phyloP scores from a whole-genome alignment of 2,797 vertebrate species.

The Botia almorhae region DNA sequence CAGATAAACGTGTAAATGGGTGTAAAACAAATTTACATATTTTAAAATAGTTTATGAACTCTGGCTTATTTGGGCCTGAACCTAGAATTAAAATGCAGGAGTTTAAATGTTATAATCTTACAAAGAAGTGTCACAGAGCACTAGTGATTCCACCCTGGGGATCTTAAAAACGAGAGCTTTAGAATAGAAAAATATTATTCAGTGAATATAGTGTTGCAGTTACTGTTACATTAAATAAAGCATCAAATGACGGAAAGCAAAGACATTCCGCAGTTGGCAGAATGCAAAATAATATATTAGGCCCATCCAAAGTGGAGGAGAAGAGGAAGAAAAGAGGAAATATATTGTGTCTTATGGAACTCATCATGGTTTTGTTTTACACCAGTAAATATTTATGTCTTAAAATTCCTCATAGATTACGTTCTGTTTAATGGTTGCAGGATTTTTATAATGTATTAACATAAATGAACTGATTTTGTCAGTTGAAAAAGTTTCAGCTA shows the following conservation, averaged over 20 bases:
- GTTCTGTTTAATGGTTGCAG: constrained; percentile 58
- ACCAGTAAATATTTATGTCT: constrained; percentile 64
- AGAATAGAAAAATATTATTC: neutral
- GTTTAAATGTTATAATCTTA: neutral
- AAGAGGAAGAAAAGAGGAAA: neutral
- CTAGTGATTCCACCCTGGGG: neutral
- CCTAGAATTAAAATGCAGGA: constrained; percentile 8
- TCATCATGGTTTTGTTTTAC: constrained; percentile 43
- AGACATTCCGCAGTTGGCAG: constrained; percentile 26
- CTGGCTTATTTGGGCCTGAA: neutral
- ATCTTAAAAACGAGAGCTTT: constrained; percentile 23
- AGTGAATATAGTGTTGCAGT: constrained; percentile 4
- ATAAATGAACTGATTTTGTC: constrained; percentile 77
- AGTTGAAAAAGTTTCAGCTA: constrained; percentile 76
- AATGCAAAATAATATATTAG: constrained; percentile 9
- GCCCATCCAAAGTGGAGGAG: constrained; percentile 3
- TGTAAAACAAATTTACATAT: constrained; percentile 1
- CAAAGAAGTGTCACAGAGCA: neutral
- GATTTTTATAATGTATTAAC: constrained; percentile 76
- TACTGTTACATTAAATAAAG: constrained; percentile 28
- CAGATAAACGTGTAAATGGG: neutral
- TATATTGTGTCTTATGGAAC: constrained; percentile 30
- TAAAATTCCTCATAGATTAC: constrained; percentile 54
- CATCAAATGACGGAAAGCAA: constrained; percentile 35
- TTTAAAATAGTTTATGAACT: constrained; percentile 4